phyloP scores from a whole-genome alignment of 37 sponge, comb jelly and placozoan species.

The Corticium candelabrum region DNA sequence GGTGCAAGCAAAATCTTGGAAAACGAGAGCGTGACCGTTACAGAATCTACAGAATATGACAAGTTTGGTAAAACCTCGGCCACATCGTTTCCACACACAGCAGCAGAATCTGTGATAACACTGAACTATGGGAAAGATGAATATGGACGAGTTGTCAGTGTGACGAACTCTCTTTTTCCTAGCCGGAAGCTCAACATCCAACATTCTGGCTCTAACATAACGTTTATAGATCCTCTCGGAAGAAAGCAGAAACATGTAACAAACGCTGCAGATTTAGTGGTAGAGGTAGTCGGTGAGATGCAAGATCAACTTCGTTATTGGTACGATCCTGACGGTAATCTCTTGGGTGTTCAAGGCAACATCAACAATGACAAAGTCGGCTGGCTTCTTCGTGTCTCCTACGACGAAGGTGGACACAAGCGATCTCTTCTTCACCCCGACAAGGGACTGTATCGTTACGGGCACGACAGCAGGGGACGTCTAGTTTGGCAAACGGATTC shows the following conservation, averaged over 20 bases:
- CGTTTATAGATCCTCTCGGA: not conserved
- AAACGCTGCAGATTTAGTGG: not conserved
- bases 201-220: not conserved
- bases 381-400: not conserved
- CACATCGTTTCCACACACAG: not conserved
- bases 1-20: not conserved
- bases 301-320: not conserved
- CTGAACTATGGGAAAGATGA: not conserved
- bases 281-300: not conserved
- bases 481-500: not conserved
- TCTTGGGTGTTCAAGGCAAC: not conserved
- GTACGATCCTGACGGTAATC: not conserved
- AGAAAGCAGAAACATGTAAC: not conserved
- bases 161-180: too few species aligned
- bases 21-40: too few species aligned
- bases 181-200: too few species aligned
- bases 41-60: too few species aligned
- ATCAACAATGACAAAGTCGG: too few species aligned
- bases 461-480: not conserved
- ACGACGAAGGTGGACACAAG: not conserved
- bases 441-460: not conserved
- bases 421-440: not conserved
- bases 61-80: too few species aligned
- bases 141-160: not conserved
- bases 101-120: not conserved